Evolutionary conservation across 2,888 invertebrate species (phyloP), one percentile per base, ranked within the genome.

Genomic region (Poecilobothrus nobilitatus): DNA sequence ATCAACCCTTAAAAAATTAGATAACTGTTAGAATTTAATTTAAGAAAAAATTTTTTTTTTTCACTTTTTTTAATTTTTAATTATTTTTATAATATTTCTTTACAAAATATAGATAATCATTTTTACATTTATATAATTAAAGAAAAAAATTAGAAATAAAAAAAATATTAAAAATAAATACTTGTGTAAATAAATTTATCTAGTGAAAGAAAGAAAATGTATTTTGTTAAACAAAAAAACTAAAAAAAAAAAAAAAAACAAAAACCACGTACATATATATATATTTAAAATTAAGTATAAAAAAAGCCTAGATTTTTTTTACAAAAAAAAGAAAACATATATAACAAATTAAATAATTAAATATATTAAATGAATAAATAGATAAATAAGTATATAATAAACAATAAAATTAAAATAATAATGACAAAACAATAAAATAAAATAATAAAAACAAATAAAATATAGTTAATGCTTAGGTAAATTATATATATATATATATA

Each of bases 301-400:
- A 53, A 44, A 53, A 53, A 53, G 53, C 53, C 53, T 53, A 53
- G n/a, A 53, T 53, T 53, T 53, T 53, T 53, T 53, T 53, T 53
- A 53, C 53, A 53, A 53, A 53, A 53, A 53, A 12, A 53, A 12
- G 6, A 6, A 53, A 18, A 53, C 7, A 37, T 37, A 8, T 37
- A 37, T 12, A 12, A 37, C 10, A 10, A 27, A 27, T 10, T 37
- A 37, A 37, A 37, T 37, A 37, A 15, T 53, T 53, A 53, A 18
- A 18, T 53, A 18, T 53, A 53, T n/a, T 37, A 37, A 18, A 53
- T 53, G 18, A 53, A 53, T 53, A 53, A 18, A 53, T 53, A 53
- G 1, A 18, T 27, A 53, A 2, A 53, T 53, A 53, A 15, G 5
- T 18, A 53, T n/a, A 18, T 18, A 53, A 53, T 53, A 18, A 53